Conservation (phyloP, 1,140 invertebrate species). For the Pachyrhynchus sulphureomaculatus region DNA sequence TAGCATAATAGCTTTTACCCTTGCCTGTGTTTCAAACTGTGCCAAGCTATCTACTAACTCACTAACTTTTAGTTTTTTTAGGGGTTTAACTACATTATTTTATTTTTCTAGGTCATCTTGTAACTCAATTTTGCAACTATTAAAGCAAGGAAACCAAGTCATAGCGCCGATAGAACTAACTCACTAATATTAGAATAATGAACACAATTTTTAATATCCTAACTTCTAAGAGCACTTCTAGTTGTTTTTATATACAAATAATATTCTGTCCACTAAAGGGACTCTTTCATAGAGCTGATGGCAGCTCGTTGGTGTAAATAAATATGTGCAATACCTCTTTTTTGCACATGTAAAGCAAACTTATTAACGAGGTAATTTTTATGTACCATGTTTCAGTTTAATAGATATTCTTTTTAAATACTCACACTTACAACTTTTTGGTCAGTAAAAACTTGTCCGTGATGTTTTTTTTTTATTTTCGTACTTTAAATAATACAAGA, state of each 20-base stretch:
- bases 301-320: too few relatives aligned
- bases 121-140: conserved; percentile 72
- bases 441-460: too few relatives aligned
- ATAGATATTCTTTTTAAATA: too few relatives aligned
- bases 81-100: conserved; percentile 39
- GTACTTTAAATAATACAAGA: too few relatives aligned
- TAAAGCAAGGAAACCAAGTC: conserved; percentile 76
- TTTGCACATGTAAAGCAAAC: too few relatives aligned
- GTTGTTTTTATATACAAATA: neutral
- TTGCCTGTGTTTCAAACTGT: neutral
- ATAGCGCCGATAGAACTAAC: conserved; percentile 81
- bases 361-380: too few relatives aligned
- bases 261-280: neutral
- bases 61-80: neutral
- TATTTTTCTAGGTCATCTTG: conserved; percentile 67
- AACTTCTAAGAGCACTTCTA: neutral
- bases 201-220: neutral
- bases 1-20: neutral
- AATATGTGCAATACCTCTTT: too few relatives aligned
- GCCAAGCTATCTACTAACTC: conserved; percentile 2
- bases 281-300: too few relatives aligned
- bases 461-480: too few relatives aligned
- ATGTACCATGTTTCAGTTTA: too few relatives aligned
- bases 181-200: conserved; percentile 61
- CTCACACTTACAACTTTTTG: too few relatives aligned